Base-by-base conservation (phyloP, 2,888 invertebrate species). In the Apamea anceps region DNA sequence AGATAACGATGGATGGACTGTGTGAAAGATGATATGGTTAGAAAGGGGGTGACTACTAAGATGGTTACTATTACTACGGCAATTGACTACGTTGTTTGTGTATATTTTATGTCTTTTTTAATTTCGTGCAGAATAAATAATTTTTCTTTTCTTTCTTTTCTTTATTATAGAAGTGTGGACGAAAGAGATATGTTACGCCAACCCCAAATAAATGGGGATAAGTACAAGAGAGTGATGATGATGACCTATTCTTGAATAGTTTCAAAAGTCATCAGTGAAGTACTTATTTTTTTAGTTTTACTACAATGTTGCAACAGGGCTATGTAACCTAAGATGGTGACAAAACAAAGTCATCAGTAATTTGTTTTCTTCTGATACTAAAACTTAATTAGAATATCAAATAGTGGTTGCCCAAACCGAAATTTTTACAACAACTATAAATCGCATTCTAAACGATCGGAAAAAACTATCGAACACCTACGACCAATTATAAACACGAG, bases 401-500 rank as follows among this genome's bases (percentile, higher is more conserved):
- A 79, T 51, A 65, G 7, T 72, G 18, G 7, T 45, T 28, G 48
- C 68, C 51, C 13, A 82, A 80, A 85, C 79, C 76, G 45, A 87
- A 76, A 45, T 32, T 77, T 88, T 80, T 79, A 77, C 68, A 81
- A 48, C 71, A 82, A 72, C 77, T 62, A 89, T 90, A 90, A 87
- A 90, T 90, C 80, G 68, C 65, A 28, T 51, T 65, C 77, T 87
- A 87, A 87, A 88, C 85, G 84, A 87, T 78, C 65, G 75, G 77
- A 81, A 86, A 13, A 88, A 90, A 82, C 85, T 80, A 88, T 81
- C 77, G 77, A 80, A 85, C 87, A 87, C 87, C 86, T 86, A 90
- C 88, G 74, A 72, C 83, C 85, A 91, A 91, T 91, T 90, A 91
- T 70, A 85, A 73, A 87, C 74, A 82, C 78, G 28, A 83, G 81